Percentiles rank a stretch among this genome's conserved stretches.
phyloP scores from a whole-genome alignment of 2,888 invertebrate genomes.

The Metalampra italica region DNA sequence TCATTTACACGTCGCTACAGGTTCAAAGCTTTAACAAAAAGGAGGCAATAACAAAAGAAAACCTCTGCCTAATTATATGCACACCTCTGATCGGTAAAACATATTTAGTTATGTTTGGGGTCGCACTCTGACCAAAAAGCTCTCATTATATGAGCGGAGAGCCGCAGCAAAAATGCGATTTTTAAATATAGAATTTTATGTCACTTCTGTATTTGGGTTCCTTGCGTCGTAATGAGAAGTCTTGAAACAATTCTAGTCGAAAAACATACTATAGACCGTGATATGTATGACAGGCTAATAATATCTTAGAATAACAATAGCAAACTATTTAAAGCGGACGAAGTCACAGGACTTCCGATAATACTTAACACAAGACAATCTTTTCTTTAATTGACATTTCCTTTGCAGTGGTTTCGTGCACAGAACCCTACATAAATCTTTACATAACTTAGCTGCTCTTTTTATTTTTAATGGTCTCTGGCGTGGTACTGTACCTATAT shows the following conservation, averaged over 20 bases:
- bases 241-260: no score
- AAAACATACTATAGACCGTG: no score
- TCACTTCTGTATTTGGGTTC: not conserved
- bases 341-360: no score
- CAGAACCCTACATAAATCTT: slow-evolving; percentile 7
- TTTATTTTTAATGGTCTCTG: no score
- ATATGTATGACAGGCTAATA: no score
- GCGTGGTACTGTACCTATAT: slow-evolving; percentile 34
- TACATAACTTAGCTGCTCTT: no score
- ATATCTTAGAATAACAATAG: no score
- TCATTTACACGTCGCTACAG: slow-evolving; percentile 3
- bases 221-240: no score
- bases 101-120: slow-evolving; percentile 10
- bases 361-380: no score
- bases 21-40: slow-evolving; percentile 2
- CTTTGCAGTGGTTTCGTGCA: not conserved
- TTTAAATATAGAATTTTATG: slow-evolving; percentile 6
- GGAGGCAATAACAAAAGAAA: not conserved
- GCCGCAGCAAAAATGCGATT: slow-evolving; percentile 5
- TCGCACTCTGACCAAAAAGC: not conserved
- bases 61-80: not conserved
- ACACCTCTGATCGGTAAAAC: slow-evolving; percentile 5
- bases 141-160: not conserved
- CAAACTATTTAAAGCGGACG: no score
- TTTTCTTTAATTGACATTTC: no score